Evolutionary conservation across 2,888 invertebrate species (phyloP).

Genomic region (Cryptocheilus praepositus): DNA sequence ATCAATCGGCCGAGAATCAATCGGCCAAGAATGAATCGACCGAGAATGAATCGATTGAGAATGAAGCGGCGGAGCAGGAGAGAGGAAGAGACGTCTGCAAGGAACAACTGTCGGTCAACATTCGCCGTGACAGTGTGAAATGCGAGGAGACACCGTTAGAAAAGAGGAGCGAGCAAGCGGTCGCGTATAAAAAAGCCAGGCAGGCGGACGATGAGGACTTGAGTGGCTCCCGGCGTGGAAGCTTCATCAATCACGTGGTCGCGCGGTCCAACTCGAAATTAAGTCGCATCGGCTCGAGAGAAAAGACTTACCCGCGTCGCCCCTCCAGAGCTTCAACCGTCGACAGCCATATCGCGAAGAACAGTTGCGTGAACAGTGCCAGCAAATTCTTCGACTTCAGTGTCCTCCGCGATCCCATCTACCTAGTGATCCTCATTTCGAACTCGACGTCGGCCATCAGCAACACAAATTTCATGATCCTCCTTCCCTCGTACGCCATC

Average conservation of each 20-base stretch:
- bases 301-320: neutral
- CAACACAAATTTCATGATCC: constrained; percentile 90
- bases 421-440: constrained; percentile 87
- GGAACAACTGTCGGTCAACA: neutral
- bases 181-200: neutral
- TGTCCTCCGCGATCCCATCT: constrained; percentile 85
- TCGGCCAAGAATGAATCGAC: constrained; percentile 12
- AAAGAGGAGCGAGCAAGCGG: neutral
- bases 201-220: too few relatives aligned
- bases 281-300: too few relatives aligned
- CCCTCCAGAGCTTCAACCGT: constrained; percentile 14
- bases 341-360: constrained; percentile 10
- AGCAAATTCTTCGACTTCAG: constrained; percentile 82
- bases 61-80: constrained; percentile 8
- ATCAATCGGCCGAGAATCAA: constrained; percentile 9
- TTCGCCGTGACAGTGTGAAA: neutral
- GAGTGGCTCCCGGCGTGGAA: too few relatives aligned
- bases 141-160: neutral
- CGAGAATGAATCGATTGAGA: too few relatives aligned
- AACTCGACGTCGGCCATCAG: constrained; percentile 91
- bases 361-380: constrained; percentile 56
- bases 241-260: too few relatives aligned
- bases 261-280: too few relatives aligned
- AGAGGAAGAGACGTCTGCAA: neutral
- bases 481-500: constrained; percentile 86